A percentile compares a stretch with the other conserved stretches of the same genome.
Conservation (phyloP, 2,113 vertebrate species). For the Poecilia latipinna region DNA sequence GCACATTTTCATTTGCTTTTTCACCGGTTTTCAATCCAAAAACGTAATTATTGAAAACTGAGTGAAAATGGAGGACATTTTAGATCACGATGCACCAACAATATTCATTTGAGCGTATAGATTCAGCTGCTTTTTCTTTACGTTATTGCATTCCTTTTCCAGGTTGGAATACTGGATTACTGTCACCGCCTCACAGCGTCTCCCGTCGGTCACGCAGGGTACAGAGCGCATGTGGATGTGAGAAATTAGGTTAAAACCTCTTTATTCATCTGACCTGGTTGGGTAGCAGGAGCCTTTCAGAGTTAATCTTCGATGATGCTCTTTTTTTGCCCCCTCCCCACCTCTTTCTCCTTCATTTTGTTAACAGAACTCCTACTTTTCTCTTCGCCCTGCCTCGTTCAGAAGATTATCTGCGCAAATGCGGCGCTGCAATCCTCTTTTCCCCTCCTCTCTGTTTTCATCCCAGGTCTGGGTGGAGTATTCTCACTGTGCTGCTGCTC, state of each 20-base stretch:
- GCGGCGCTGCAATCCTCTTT: conserved; percentile 75
- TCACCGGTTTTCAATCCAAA: conserved; percentile 2
- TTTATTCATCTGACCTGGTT: conserved; percentile 74
- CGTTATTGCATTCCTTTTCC: not conserved
- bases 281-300: conserved; percentile 62
- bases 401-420: conserved; percentile 74
- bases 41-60: not conserved
- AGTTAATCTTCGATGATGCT: conserved; percentile 72
- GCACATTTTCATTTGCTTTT: conserved; percentile 29
- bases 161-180: not conserved
- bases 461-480: conserved; percentile 46
- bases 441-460: conserved; percentile 54
- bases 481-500: conserved; percentile 27
- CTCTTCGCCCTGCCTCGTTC: conserved; percentile 59
- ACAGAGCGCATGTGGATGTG: conserved; percentile 40
- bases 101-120: conserved; percentile 12
- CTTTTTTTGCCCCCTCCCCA: conserved; percentile 19
- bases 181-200: conserved; percentile 2
- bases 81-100: conserved; percentile 17
- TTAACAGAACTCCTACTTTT: conserved; percentile 71
- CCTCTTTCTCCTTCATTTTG: conserved; percentile 47
- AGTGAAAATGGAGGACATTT: conserved; percentile 4
- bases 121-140: conserved; percentile 13
- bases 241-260: conserved; percentile 79
- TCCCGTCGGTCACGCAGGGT: conserved; percentile 30